These are phyloP conservation scores for Callocephalon fimbriatum DNA, from an alignment of 2,113 vertebrate genomes.

Conservation along the genomic window DNA sequence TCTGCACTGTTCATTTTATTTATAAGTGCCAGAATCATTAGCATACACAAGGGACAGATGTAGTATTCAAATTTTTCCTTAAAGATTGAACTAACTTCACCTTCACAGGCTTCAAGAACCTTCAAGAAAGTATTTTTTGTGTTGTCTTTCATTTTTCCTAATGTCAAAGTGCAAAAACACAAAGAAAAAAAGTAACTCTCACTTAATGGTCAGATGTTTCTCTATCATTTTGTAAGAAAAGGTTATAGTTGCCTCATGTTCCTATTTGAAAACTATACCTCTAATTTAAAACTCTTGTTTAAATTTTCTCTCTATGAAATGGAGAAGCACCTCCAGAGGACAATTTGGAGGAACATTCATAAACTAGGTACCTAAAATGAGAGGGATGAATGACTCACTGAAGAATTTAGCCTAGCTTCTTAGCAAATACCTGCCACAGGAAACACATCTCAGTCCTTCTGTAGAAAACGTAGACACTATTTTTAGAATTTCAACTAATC, in stretches of 20 bases:
- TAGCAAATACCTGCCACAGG: not conserved
- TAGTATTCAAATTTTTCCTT: conserved; percentile 37
- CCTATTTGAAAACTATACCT: not conserved
- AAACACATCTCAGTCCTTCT: not conserved
- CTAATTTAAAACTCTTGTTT: not conserved
- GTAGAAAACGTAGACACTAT: not conserved
- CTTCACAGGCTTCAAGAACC: not conserved
- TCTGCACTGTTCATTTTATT: conserved; percentile 57
- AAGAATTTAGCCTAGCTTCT: not conserved
- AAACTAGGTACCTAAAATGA: not conserved
- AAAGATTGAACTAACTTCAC: not conserved
- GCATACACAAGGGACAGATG: not conserved
- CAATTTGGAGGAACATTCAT: not conserved
- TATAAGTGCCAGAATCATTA: conserved; percentile 49
- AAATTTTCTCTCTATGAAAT: not conserved
- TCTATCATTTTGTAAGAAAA: not conserved
- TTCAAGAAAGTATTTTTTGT: not conserved
- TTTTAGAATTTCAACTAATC: not conserved
- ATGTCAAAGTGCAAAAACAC: not conserved
- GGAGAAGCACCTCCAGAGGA: not conserved
- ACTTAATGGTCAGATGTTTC: not conserved
- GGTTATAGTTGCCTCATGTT: not conserved
- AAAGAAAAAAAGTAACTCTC: not conserved
- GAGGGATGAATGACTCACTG: not conserved
- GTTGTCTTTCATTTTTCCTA: not conserved